A percentile compares a stretch with the other conserved stretches of the same genome.
These are phyloP conservation scores for Conistra vaccinii DNA, from an alignment of 2,888 invertebrate genomes.

Conservation along the genomic window DNA sequence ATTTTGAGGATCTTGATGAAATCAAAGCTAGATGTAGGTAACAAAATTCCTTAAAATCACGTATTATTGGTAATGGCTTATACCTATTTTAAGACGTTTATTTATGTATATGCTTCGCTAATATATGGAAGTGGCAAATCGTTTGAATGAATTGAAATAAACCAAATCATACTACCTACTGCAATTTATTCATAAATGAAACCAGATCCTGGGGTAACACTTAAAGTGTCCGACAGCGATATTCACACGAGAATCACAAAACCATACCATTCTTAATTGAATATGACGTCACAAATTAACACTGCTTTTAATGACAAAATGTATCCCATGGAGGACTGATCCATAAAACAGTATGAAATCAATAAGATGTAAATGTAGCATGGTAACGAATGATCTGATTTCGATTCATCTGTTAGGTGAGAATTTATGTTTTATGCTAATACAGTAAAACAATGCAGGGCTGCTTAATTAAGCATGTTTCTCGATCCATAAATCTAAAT, in stretches of 20 bases:
- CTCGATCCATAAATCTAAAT: slow-evolving; percentile 88
- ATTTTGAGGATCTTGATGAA: slow-evolving; percentile 30
- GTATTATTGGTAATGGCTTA: slow-evolving; percentile 21
- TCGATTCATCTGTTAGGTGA: slow-evolving; percentile 71
- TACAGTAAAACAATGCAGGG: slow-evolving; percentile 80
- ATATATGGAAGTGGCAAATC: slow-evolving; percentile 32
- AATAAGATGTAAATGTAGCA: slow-evolving; percentile 65
- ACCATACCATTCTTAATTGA: slow-evolving; percentile 16
- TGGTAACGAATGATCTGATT: slow-evolving; percentile 70
- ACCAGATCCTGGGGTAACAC: slow-evolving; percentile 2
- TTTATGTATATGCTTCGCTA: slow-evolving; percentile 18
- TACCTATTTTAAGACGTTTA: slow-evolving; percentile 26
- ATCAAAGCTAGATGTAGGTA: slow-evolving; percentile 31
- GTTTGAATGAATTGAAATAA: slow-evolving; percentile 20
- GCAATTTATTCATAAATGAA: slow-evolving; percentile 3
- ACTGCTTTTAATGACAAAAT: slow-evolving; percentile 43
- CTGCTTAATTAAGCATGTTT: slow-evolving; percentile 87
- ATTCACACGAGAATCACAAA: slow-evolving; percentile 30
- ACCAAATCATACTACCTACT: background rate
- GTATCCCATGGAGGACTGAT: slow-evolving; percentile 34
- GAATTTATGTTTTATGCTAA: slow-evolving; percentile 80
- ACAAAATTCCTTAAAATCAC: slow-evolving; percentile 42
- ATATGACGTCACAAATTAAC: slow-evolving; percentile 33
- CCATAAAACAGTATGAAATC: slow-evolving; percentile 63
- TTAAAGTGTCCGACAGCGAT: slow-evolving; percentile 12